These are phyloP conservation scores for Rhingia campestris DNA, from an alignment of 2,888 invertebrate genomes.

Conservation along the genomic window DNA sequence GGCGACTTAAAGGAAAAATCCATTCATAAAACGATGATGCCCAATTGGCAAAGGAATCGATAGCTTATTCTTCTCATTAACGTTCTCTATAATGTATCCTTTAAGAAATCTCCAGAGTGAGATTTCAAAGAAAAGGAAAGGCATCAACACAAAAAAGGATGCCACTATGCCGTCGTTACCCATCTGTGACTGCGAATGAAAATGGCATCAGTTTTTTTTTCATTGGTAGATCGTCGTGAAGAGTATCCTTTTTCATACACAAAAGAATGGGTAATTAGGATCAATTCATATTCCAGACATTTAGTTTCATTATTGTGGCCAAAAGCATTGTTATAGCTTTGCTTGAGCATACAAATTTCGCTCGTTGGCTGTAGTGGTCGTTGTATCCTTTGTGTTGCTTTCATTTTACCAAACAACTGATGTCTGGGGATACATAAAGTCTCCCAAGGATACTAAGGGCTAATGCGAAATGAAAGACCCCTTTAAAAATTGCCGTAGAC, in stretches of 20 bases:
- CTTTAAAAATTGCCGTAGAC: background rate
- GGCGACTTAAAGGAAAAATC: conserved; percentile 15
- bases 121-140: conserved; percentile 5
- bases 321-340: conserved; percentile 37
- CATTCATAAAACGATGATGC: conserved; percentile 33
- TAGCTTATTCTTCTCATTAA: conserved; percentile 58
- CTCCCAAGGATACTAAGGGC: background rate
- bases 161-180: background rate
- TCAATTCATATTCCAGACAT: conserved; percentile 66
- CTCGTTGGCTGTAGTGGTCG: conserved; percentile 1
- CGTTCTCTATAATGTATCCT: conserved; percentile 28
- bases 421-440: conserved; percentile 19
- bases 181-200: conserved; percentile 42
- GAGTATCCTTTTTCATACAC: conserved; percentile 44
- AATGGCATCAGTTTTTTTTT: conserved; percentile 18
- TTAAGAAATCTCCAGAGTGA: conserved; percentile 46
- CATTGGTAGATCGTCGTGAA: background rate
- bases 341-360: conserved; percentile 28
- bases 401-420: conserved; percentile 18
- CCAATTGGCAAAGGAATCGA: conserved; percentile 57
- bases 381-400: conserved; percentile 14
- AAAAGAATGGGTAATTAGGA: conserved; percentile 66
- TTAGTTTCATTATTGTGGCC: conserved; percentile 57
- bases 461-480: background rate
- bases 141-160: background rate